These are phyloP conservation scores for Harpagifer antarcticus DNA, from an alignment of 2,797 vertebrate genomes.

Conservation along the genomic window DNA sequence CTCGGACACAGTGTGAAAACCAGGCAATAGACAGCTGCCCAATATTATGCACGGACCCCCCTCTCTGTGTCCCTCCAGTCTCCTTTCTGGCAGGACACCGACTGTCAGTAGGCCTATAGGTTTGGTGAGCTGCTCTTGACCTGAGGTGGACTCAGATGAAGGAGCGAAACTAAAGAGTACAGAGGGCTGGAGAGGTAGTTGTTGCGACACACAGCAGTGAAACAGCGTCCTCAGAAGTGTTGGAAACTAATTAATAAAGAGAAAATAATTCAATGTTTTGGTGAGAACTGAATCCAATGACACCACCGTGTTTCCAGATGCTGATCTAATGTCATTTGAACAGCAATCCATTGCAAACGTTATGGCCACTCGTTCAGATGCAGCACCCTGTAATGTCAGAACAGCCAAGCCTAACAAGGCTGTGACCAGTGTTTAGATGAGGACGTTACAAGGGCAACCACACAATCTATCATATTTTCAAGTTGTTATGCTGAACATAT, in stretches of 20 bases:
- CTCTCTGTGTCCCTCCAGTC: constrained; percentile 21
- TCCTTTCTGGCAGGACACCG: constrained; percentile 68
- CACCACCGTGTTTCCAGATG: neutral
- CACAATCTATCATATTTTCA: no score
- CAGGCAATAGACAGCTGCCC: constrained; percentile 68
- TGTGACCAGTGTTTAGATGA: neutral
- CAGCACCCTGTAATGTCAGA: neutral
- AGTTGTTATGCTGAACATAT: no score
- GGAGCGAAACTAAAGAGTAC: constrained; percentile 59
- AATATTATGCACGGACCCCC: constrained; percentile 40
- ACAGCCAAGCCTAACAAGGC: neutral
- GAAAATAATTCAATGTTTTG: no score
- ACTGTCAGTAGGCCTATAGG: constrained; percentile 71
- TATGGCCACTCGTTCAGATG: neutral
- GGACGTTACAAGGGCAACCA: neutral
- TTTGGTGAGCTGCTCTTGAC: constrained; percentile 65
- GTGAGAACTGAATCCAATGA: constrained; percentile 15
- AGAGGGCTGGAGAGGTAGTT: constrained; percentile 28
- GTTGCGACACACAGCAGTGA: constrained; percentile 18
- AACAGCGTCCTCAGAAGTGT: constrained; percentile 24
- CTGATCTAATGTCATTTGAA: neutral
- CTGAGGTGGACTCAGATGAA: constrained; percentile 63
- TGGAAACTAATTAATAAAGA: neutral
- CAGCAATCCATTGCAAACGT: neutral
- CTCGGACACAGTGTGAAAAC: constrained; percentile 71